Percentiles rank a stretch among this genome's conserved stretches.
These are phyloP conservation scores for Craterocephalus amniculus DNA, from an alignment of 2,797 vertebrate genomes.

Conservation along the genomic window DNA sequence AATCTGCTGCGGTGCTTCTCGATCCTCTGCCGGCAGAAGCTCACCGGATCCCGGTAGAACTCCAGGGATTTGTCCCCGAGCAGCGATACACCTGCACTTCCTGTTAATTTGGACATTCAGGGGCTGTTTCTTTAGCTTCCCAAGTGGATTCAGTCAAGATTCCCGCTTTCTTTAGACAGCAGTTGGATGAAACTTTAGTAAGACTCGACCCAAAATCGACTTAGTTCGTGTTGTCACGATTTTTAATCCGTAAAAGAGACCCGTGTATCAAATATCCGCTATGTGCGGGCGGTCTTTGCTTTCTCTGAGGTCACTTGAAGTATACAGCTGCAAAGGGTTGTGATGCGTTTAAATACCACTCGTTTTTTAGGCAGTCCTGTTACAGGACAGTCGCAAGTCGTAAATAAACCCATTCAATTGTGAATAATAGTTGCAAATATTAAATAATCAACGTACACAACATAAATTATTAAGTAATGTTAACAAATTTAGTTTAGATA, in stretches of 20 bases:
- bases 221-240: neutral
- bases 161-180: neutral
- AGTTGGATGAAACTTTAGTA: neutral
- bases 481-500: too few species aligned
- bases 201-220: neutral
- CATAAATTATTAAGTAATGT: too few species aligned
- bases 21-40: conserved; percentile 66
- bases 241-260: neutral
- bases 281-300: conserved; percentile 9
- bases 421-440: too few species aligned
- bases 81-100: conserved; percentile 71
- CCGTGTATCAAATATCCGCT: conserved; percentile 16
- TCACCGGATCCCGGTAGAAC: conserved; percentile 77
- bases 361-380: neutral
- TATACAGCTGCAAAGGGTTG: neutral
- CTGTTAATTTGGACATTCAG: conserved; percentile 69
- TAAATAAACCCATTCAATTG: too few species aligned
- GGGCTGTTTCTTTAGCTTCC: neutral
- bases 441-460: too few species aligned
- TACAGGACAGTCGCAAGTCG: neutral
- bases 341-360: conserved; percentile 42
- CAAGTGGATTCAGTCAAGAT: neutral
- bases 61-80: conserved; percentile 77
- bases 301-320: conserved; percentile 15
- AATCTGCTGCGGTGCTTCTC: conserved; percentile 69